phyloP scores from a whole-genome alignment of 2,888 invertebrate genomes.

The Parnassius apollo region DNA sequence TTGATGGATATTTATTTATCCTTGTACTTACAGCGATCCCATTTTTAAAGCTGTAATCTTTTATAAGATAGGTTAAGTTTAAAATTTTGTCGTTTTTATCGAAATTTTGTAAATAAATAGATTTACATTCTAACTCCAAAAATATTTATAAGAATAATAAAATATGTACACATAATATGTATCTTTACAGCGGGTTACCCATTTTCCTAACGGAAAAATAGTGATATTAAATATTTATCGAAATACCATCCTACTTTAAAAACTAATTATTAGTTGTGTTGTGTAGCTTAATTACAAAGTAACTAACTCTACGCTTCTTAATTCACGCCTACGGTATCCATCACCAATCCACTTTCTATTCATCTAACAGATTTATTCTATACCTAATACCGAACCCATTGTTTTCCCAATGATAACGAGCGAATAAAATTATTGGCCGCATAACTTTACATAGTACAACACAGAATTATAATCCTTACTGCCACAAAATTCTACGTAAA shows the following conservation, averaged over 20 bases:
- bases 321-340: conserved; percentile 43
- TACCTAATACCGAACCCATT: conserved; percentile 59
- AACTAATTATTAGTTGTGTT: too few relatives aligned
- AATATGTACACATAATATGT: too few relatives aligned
- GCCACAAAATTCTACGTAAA: conserved; percentile 21
- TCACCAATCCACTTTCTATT: conserved; percentile 50
- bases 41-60: conserved; percentile 10
- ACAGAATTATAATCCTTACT: conserved; percentile 43
- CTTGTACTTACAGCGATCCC: conserved; percentile 5
- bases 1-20: neutral
- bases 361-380: conserved; percentile 48
- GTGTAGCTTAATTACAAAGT: too few relatives aligned
- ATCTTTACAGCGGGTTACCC: too few relatives aligned
- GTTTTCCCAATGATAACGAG: conserved; percentile 72
- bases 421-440: conserved; percentile 76
- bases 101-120: too few relatives aligned
- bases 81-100: too few relatives aligned
- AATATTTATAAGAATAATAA: too few relatives aligned
- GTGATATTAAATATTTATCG: too few relatives aligned
- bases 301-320: neutral
- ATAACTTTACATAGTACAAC: conserved; percentile 35
- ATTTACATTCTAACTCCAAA: too few relatives aligned
- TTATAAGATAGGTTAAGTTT: neutral
- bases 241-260: too few relatives aligned
- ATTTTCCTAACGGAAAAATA: too few relatives aligned